phyloP scores from a whole-genome alignment of 2,888 invertebrate genomes.

The Ecliptopera silaceata region DNA sequence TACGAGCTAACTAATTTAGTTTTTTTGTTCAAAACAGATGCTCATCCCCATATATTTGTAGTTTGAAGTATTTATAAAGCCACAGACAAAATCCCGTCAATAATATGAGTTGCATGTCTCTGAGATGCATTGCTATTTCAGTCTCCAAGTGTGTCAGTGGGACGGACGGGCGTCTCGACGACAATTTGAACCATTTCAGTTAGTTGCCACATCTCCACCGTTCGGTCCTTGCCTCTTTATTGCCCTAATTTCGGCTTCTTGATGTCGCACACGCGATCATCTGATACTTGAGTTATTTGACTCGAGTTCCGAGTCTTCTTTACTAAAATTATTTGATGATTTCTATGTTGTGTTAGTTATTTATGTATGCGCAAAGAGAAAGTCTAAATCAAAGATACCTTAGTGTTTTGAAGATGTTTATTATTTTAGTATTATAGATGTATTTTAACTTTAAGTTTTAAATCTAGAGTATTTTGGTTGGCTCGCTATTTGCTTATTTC shows the following conservation, averaged over 20 bases:
- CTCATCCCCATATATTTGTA: not conserved
- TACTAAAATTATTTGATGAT: too few relatives aligned
- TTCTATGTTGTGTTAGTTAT: too few relatives aligned
- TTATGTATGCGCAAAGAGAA: too few relatives aligned
- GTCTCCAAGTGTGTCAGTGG: constrained; percentile 72
- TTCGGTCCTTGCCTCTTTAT: constrained; percentile 41
- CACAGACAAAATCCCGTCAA: constrained; percentile 14
- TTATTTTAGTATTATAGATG: too few relatives aligned
- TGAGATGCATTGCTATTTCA: constrained; percentile 68
- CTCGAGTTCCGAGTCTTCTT: not conserved
- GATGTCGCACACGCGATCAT: constrained; percentile 23
- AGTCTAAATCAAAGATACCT: too few relatives aligned
- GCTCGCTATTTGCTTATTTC: too few relatives aligned
- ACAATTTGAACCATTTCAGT: constrained; percentile 58
- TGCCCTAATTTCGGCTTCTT: constrained; percentile 51
- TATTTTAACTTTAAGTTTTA: too few relatives aligned
- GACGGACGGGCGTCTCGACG: constrained; percentile 61
- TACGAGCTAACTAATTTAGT: too few relatives aligned
- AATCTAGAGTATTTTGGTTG: too few relatives aligned
- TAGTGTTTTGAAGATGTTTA: too few relatives aligned
- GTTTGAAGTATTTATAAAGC: constrained; percentile 1
- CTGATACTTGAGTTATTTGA: constrained; percentile 13
- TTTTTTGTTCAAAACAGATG: too few relatives aligned
- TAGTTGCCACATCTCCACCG: constrained; percentile 46
- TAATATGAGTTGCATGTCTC: constrained; percentile 36